These are phyloP conservation scores for Drosophila tani DNA, from an alignment of 1,140 invertebrate species.

Conservation along the genomic window DNA sequence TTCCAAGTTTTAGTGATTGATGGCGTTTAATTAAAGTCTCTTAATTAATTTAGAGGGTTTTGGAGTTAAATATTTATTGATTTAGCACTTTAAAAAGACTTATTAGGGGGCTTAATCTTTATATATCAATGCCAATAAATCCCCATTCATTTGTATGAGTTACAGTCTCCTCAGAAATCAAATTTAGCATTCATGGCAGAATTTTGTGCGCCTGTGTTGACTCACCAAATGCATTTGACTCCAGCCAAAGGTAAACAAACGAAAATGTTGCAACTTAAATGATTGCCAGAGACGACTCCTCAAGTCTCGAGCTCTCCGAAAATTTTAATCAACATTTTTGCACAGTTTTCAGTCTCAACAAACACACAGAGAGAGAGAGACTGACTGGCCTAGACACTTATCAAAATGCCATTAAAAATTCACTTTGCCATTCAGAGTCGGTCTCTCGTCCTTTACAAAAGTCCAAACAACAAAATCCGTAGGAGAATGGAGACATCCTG, in stretches of 20 bases:
- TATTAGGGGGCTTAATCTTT: no score
- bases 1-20: background rate
- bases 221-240: slow-evolving; percentile 6
- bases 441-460: background rate
- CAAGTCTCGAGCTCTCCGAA: background rate
- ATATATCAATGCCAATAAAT: background rate
- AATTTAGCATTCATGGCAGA: slow-evolving; percentile 4
- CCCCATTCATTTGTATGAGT: background rate
- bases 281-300: background rate
- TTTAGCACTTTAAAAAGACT: no score
- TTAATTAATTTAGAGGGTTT: background rate
- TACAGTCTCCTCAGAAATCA: background rate
- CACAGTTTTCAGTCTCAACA: slow-evolving; percentile 17
- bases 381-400: slow-evolving; percentile 59
- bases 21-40: background rate
- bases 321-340: slow-evolving; percentile 38
- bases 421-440: slow-evolving; percentile 53
- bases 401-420: slow-evolving; percentile 78
- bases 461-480: slow-evolving; percentile 8
- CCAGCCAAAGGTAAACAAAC: slow-evolving; percentile 15
- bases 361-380: background rate
- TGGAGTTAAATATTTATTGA: background rate
- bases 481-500: slow-evolving; percentile 18
- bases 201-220: slow-evolving; percentile 1
- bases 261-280: slow-evolving; percentile 18